Percentiles rank a stretch among this genome's conserved stretches.
phyloP scores from a whole-genome alignment of 2,888 invertebrate genomes.

The Agonopterix arenella region DNA sequence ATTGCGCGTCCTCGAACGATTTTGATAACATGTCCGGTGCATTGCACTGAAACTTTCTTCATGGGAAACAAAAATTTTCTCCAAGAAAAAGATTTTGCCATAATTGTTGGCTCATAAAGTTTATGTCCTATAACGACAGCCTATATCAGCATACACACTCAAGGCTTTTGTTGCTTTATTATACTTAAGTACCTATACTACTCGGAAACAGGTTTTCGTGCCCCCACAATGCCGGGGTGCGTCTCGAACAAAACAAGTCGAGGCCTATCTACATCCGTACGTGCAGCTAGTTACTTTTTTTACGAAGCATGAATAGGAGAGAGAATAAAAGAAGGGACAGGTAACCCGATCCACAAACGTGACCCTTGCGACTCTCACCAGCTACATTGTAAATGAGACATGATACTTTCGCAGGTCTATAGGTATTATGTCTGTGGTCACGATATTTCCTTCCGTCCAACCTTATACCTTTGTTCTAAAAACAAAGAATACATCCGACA shows the following conservation, averaged over 20 bases:
- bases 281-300: conserved; percentile 40
- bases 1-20: conserved; percentile 38
- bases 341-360: conserved; percentile 49
- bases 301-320: conserved; percentile 40
- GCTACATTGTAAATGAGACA: conserved; percentile 37
- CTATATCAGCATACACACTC: conserved; percentile 24
- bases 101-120: neutral
- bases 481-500: neutral
- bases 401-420: conserved; percentile 32
- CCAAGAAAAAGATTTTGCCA: neutral
- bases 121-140: conserved; percentile 9
- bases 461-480: neutral
- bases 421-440: conserved; percentile 16
- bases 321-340: conserved; percentile 40
- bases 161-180: conserved; percentile 36
- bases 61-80: no score
- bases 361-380: conserved; percentile 35
- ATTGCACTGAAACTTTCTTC: neutral
- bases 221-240: conserved; percentile 37
- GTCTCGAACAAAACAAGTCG: conserved; percentile 41
- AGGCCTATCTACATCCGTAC: conserved; percentile 27
- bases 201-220: conserved; percentile 49
- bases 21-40: conserved; percentile 45
- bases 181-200: conserved; percentile 8
- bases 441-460: conserved; percentile 13